Evolutionary conservation across 2,113 vertebrate genomes (phyloP).

Genomic region (Dasyurus viverrinus): DNA sequence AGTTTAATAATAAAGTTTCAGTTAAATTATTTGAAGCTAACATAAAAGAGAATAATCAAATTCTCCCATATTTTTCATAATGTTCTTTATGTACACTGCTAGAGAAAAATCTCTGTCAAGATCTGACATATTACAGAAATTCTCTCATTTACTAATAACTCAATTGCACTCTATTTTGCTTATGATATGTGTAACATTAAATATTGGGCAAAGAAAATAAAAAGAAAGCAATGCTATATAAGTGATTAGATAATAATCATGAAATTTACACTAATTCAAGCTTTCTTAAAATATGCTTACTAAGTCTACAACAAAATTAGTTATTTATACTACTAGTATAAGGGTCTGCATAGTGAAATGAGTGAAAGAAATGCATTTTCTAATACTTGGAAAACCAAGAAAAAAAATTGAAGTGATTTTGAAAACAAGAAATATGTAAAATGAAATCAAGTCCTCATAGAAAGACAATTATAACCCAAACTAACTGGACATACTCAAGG

Average conservation of each 20-base stretch:
- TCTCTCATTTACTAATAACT: too few species aligned
- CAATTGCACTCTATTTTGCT: too few species aligned
- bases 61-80: too few species aligned
- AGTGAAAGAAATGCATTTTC: background rate
- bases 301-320: background rate
- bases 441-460: background rate
- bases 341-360: rapidly evolving
- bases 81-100: too few species aligned
- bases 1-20: too few species aligned
- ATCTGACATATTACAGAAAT: too few species aligned
- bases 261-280: background rate
- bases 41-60: too few species aligned
- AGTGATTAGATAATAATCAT: background rate
- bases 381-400: background rate
- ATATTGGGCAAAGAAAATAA: too few species aligned
- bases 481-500: background rate
- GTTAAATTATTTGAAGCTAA: too few species aligned
- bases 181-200: background rate
- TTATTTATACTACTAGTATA: background rate
- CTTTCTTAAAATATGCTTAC: background rate
- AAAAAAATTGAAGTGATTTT: background rate
- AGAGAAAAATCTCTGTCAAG: too few species aligned
- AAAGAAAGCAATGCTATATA: background rate
- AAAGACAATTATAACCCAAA: background rate
- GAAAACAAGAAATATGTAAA: background rate